Conservation (phyloP, 2,797 vertebrate genomes). For the Leptodactylus fallax region DNA sequence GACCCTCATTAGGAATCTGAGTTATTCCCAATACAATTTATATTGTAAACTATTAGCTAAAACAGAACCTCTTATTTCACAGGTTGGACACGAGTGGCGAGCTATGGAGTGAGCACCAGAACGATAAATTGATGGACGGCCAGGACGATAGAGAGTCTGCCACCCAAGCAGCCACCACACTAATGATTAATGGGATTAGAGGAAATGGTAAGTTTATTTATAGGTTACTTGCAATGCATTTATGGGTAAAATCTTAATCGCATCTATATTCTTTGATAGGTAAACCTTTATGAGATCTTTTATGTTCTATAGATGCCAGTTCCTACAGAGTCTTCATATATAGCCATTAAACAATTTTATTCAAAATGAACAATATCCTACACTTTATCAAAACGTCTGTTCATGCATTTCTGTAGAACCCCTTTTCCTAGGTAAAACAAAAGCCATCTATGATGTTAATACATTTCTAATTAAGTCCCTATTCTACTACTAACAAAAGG, state of each 20-base stretch:
- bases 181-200: constrained; percentile 87
- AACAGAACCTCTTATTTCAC: constrained; percentile 46
- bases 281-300: no score
- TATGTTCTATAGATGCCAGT: no score
- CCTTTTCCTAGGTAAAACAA: background rate
- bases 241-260: background rate
- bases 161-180: constrained; percentile 86
- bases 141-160: constrained; percentile 91
- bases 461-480: background rate
- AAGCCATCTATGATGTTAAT: background rate
- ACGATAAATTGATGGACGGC: constrained; percentile 94
- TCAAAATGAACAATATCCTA: background rate
- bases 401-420: background rate
- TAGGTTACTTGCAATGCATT: background rate
- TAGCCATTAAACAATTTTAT: background rate
- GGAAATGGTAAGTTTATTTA: constrained; percentile 85
- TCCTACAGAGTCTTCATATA: no score
- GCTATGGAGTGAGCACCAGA: constrained; percentile 85
- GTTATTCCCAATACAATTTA: no score
- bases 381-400: background rate
- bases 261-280: no score
- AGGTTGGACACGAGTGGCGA: constrained; percentile 87
- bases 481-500: constrained; percentile 9
- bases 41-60: background rate
- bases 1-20: no score